phyloP scores from a whole-genome alignment of 2,888 invertebrate genomes.

The Lottia gigantea region DNA sequence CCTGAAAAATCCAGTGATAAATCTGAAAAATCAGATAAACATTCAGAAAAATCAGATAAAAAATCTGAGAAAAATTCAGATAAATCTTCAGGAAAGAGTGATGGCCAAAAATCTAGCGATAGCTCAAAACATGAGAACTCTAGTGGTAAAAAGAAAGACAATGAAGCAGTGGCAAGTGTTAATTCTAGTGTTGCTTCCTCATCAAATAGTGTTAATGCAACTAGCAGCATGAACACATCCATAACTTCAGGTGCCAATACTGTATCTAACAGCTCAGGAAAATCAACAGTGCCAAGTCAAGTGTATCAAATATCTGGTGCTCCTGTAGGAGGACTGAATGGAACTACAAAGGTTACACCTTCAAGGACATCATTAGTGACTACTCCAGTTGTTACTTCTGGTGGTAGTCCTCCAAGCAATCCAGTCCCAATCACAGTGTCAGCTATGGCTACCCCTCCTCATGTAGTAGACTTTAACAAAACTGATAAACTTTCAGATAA shows the following conservation, averaged over 20 bases:
- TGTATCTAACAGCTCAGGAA: constrained; percentile 14
- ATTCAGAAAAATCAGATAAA: constrained; percentile 5
- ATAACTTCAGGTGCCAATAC: constrained; percentile 15
- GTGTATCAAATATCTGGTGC: constrained; percentile 38
- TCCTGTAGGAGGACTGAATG: constrained; percentile 40
- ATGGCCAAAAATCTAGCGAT: constrained; percentile 25
- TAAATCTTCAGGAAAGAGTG: constrained; percentile 24
- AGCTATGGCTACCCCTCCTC: constrained; percentile 28
- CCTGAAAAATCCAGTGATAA: constrained; percentile 12
- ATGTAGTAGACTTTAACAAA: constrained; percentile 25
- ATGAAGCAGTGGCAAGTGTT: constrained; percentile 25
- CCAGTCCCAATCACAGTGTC: constrained; percentile 39
- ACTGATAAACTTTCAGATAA: constrained; percentile 51
- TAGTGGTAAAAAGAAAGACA: constrained; percentile 27
- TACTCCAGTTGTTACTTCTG: constrained; percentile 31
- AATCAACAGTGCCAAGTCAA: constrained; percentile 30
- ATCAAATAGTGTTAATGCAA: constrained; percentile 10
- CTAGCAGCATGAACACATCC: constrained; percentile 21
- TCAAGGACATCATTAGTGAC: constrained; percentile 26
- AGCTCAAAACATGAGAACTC: constrained; percentile 16
- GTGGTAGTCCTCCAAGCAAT: constrained; percentile 22
- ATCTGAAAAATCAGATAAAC: not conserved
- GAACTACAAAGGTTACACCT: constrained; percentile 28
- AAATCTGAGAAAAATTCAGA: constrained; percentile 19
- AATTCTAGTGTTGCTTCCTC: constrained; percentile 16